Evolutionary conservation across 1,140 invertebrate species (phyloP).

Genomic region (Ptiloglossa arizonensis): DNA sequence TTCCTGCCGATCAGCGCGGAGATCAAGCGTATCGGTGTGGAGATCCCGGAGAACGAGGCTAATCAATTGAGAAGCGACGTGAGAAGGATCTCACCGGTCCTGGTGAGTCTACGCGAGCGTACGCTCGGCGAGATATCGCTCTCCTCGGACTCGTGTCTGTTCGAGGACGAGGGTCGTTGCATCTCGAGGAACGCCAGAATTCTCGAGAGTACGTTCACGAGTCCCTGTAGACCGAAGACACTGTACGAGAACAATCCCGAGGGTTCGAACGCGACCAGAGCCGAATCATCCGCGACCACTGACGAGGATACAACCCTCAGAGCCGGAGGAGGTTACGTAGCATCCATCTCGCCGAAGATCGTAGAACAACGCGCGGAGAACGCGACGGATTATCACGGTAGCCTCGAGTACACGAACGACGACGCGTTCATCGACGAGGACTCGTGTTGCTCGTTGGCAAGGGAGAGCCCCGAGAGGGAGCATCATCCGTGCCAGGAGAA

Average conservation of each 20-base stretch:
- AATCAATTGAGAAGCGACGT: conserved; percentile 76
- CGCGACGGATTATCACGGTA: not conserved
- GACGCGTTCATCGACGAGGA: conserved; percentile 15
- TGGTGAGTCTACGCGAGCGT: conserved; percentile 76
- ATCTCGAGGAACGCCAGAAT: conserved; percentile 1
- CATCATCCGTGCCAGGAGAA: conserved; percentile 20
- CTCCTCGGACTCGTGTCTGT: conserved; percentile 68
- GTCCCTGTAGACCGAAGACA: not conserved
- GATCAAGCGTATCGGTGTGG: conserved; percentile 76
- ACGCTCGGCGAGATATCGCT: conserved; percentile 79
- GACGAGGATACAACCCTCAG: too few relatives aligned
- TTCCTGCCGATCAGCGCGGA: conserved; percentile 72
- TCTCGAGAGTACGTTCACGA: not conserved
- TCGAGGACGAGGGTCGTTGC: conserved; percentile 35
- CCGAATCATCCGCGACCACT: too few relatives aligned
- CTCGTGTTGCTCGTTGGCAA: conserved; percentile 12
- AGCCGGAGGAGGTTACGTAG: too few relatives aligned
- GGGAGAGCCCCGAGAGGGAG: conserved; percentile 14
- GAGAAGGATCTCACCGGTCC: conserved; percentile 76
- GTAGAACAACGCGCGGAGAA: too few relatives aligned
- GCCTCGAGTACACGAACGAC: conserved; percentile 10
- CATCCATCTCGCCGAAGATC: not conserved
- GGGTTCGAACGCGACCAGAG: too few relatives aligned
- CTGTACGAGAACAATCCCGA: not conserved
- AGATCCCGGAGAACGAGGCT: conserved; percentile 76